These are phyloP conservation scores for Euzetes globulus DNA, from an alignment of 2,888 invertebrate species.

Conservation along the genomic window DNA sequence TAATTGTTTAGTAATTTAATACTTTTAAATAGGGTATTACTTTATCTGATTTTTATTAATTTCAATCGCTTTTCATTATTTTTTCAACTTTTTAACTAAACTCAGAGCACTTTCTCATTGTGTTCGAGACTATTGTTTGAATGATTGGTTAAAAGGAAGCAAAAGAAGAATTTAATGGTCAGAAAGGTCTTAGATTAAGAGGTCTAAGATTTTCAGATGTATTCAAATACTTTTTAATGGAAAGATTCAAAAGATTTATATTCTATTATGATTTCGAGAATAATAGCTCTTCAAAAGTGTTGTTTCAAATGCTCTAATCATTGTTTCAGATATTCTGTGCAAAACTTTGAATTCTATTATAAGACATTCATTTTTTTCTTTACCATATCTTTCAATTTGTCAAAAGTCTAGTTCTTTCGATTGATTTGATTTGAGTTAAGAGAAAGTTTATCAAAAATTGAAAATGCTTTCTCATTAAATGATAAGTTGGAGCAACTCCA, in stretches of 20 bases:
- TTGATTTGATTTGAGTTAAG: too few relatives aligned
- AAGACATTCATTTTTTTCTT: too few relatives aligned
- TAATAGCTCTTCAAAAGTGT: neutral
- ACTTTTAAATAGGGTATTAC: neutral
- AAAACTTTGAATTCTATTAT: too few relatives aligned
- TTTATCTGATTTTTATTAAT: neutral
- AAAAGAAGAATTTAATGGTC: neutral
- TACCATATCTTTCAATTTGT: too few relatives aligned
- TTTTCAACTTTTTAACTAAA: neutral
- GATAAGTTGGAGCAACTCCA: too few relatives aligned
- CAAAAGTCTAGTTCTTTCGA: too few relatives aligned
- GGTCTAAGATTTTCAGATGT: neutral
- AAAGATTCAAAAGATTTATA: neutral
- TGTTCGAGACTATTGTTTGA: neutral
- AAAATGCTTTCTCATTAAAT: too few relatives aligned
- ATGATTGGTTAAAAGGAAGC: neutral
- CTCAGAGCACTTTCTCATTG: neutral
- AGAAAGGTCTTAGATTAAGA: neutral
- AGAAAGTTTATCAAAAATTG: too few relatives aligned
- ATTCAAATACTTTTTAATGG: neutral
- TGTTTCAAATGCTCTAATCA: neutral
- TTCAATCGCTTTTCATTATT: neutral
- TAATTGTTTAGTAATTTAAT: neutral
- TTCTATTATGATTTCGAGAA: neutral
- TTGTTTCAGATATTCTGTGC: neutral